A percentile compares a stretch with the other conserved stretches of the same genome.
Conservation (phyloP, 2,888 invertebrate genomes). For the Didymodactylos carnosus region DNA sequence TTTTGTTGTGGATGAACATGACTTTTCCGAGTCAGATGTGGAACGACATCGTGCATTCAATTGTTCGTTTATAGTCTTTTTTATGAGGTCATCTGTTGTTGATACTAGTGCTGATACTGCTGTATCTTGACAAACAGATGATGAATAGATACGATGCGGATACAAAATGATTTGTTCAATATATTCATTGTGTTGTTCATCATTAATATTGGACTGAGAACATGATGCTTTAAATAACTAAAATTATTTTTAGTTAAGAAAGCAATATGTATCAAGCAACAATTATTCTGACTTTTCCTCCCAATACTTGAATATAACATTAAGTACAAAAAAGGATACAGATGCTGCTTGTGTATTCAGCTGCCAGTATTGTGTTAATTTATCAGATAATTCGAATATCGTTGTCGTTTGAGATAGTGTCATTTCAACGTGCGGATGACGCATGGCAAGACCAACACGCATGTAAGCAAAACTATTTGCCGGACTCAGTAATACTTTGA, state of each 20-base stretch:
- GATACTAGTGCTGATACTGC: background rate
- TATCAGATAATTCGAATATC: background rate
- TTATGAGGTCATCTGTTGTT: background rate
- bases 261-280: no score
- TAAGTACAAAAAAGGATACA: background rate
- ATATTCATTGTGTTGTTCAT: background rate
- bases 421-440: background rate
- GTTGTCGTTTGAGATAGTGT: background rate
- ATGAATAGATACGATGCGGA: background rate
- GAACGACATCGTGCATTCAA: background rate
- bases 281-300: no score
- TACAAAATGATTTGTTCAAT: background rate
- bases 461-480: background rate
- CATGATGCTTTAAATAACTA: background rate
- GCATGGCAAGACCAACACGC: background rate
- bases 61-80: background rate
- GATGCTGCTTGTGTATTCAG: background rate
- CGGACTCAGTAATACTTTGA: background rate
- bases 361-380: background rate
- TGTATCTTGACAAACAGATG: background rate
- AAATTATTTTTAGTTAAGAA: no score
- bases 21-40: background rate
- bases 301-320: no score
- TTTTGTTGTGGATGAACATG: no score
- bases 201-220: no score